Base-by-base conservation (phyloP, 2,113 vertebrate species). In the Psilopsiagon aymara region DNA sequence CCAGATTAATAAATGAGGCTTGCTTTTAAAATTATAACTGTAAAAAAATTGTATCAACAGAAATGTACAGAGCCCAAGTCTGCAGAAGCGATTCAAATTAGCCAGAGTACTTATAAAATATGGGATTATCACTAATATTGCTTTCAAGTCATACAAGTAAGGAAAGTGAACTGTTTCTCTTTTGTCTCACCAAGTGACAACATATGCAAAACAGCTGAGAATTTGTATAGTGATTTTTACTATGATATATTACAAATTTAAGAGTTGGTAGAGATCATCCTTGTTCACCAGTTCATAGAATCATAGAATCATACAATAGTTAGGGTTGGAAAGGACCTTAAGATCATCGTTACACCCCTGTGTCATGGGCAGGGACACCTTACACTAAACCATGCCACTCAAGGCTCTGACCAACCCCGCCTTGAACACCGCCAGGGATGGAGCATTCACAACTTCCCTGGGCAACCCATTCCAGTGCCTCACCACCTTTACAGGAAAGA, bases 161-260 rank as follows among this genome's bases (percentile, higher is more conserved):
- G 94, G 94, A 90, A 96, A 96, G 80, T 77, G 41, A 63, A 17
- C 31, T 68, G 57, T 35, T 59, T 95, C 86, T 88, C 63, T 96
- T 96, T 86, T 95, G 87, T 94, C 93, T 94, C 96, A 94, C 71
- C 82, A 92, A 86, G 73, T 79, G 89, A 59, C 83, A 91, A 49
- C 46, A 41, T 2, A 19, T 18, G 64, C 43, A 84, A 92, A 85
- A 70, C 49, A 76, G 71, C 6, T 76, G 71, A 71, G 55, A 71
- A 76, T 49, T 35, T 23, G 6, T 28, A 29, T 10, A 62, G 55
- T 71, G 77, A 95, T 95, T 97, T 97, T 94, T 17, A 41, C 31
- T 35, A 7, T 47, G 46, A n/a, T 21, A 13, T 25, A 8, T 51
- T 51, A 29, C 17, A 76, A n/a, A 63, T 39, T 59, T 59, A 68